A percentile compares a stretch with the other conserved stretches of the same genome.
phyloP scores from a whole-genome alignment of 2,797 vertebrate genomes.

The Sebastes taczanowskii region DNA sequence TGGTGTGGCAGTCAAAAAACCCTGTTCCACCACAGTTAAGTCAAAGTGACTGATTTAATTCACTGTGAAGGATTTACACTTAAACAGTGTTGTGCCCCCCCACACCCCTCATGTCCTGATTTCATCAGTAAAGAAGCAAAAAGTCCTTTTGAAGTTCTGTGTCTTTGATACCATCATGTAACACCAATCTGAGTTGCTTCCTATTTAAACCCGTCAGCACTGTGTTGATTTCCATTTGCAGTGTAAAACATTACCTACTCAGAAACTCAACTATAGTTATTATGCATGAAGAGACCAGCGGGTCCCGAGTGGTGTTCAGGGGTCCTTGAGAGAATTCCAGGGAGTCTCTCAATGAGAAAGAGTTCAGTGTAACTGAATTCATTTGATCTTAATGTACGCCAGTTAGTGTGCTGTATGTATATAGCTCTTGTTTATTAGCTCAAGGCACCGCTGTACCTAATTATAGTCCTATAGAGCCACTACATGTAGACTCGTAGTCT shows the following conservation, averaged over 20 bases:
- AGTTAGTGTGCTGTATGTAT: neutral
- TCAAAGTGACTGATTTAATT: neutral
- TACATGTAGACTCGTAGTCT: neutral
- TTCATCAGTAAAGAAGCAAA: conserved; percentile 1
- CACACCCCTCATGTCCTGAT: neutral
- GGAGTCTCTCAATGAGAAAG: neutral
- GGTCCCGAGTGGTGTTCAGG: neutral
- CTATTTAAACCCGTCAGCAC: conserved; percentile 14
- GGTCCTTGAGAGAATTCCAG: neutral
- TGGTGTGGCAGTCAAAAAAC: neutral
- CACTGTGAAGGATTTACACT: neutral
- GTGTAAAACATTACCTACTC: neutral
- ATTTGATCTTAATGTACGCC: neutral
- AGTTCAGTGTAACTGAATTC: neutral
- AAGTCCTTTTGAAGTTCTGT: neutral
- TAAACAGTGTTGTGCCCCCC: neutral
- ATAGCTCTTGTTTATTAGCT: neutral
- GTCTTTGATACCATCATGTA: neutral
- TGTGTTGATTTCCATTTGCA: neutral
- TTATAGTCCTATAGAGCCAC: neutral
- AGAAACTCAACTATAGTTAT: neutral
- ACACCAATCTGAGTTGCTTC: neutral
- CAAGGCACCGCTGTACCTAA: neutral
- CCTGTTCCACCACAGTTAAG: neutral
- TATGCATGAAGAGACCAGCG: neutral